Evolutionary conservation across 2,888 invertebrate genomes (phyloP).

Genomic region (Craniophora ligustri): DNA sequence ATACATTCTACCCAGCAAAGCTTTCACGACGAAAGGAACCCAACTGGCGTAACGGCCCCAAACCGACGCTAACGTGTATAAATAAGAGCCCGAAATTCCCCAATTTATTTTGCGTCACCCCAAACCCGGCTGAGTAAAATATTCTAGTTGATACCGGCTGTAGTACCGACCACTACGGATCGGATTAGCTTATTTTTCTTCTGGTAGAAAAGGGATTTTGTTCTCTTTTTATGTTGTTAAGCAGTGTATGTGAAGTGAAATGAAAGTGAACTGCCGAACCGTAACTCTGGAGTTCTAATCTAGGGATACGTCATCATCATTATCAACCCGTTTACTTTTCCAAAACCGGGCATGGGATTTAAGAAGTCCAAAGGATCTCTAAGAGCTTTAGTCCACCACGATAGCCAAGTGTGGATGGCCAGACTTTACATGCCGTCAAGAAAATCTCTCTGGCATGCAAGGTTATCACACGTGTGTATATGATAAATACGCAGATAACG

Average conservation of each 20-base stretch:
- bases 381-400: no score
- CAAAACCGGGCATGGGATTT: no score
- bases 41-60: constrained; percentile 41
- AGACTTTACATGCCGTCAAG: no score
- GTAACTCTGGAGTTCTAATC: no score
- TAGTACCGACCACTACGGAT: constrained; percentile 43
- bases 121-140: constrained; percentile 46
- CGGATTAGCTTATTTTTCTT: constrained; percentile 46
- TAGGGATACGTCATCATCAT: no score
- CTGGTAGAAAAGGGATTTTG: constrained; percentile 28
- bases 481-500: no score
- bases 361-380: no score
- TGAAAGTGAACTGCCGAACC: no score
- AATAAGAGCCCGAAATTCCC: constrained; percentile 53
- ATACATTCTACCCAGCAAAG: constrained; percentile 35
- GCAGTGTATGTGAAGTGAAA: not conserved
- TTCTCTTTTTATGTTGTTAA: not conserved
- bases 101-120: constrained; percentile 58
- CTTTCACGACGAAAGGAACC: constrained; percentile 43
- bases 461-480: no score
- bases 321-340: no score
- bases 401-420: no score
- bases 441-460: no score
- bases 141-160: constrained; percentile 53
- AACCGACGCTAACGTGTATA: constrained; percentile 54